Evolutionary conservation across 2,113 vertebrate species (phyloP).

Genomic region (Serinus canaria): DNA sequence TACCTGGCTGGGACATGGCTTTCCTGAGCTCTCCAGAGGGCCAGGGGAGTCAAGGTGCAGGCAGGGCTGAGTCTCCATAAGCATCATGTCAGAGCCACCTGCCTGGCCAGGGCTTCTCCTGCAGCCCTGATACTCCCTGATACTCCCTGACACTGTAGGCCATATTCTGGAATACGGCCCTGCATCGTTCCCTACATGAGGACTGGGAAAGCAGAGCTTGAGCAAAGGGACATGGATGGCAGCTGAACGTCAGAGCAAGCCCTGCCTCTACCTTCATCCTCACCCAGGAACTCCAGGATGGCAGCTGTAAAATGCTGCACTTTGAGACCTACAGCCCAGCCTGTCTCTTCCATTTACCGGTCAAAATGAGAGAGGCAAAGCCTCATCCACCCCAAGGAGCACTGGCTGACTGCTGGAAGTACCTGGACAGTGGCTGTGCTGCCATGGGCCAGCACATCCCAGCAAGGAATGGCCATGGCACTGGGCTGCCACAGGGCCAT

Average conservation of each 20-base stretch:
- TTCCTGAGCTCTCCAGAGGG: neutral
- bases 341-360: neutral
- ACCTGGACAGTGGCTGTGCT: neutral
- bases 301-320: neutral
- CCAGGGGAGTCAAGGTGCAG: neutral
- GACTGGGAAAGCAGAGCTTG: neutral
- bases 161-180: neutral
- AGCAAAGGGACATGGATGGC: neutral
- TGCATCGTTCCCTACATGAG: neutral
- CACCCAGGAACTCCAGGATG: neutral
- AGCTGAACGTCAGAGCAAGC: neutral
- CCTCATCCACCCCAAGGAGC: neutral
- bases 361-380: neutral
- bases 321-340: neutral
- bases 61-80: neutral
- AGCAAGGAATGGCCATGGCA: neutral
- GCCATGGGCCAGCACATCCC: neutral
- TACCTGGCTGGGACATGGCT: rapidly evolving
- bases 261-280: neutral
- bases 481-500: neutral
- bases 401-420: neutral
- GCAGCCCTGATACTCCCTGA: neutral
- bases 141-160: neutral
- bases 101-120: neutral
- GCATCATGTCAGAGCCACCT: rapidly evolving